Evolutionary conservation across 2,888 invertebrate genomes (phyloP), one percentile per base, ranked within the genome.

Genomic region (Volucella inflata): DNA sequence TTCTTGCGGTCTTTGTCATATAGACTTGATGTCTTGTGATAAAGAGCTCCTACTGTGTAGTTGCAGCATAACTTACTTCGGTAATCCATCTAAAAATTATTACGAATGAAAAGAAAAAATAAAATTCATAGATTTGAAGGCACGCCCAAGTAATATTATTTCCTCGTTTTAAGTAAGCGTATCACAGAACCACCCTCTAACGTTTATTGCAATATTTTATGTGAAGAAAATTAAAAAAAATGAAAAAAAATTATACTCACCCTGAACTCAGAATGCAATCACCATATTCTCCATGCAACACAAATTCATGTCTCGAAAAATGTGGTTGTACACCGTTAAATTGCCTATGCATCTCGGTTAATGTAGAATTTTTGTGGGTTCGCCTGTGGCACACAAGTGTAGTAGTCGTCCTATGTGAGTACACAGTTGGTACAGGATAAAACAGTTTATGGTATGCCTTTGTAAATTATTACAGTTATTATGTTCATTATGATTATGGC

Each of bases 391-490:
- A n/a, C 4, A 21, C 6, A 40, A 44, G 51, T 53, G 44, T 30
- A 30, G 30, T 0, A 30, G 30, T 30, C 30, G 30, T 6, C 30
- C 30, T 30, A 30, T 30, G 6, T 30, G 30, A 6, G 60, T 44
- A 75, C 44, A 72, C 55, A 62, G 62, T 78, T 79, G 79, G 79
- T 70, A 75, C 75, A 79, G 84, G 79, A 79, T 80, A 80, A 84
- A 80, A 80, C 84, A 84, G 80, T 84, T 84, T 84, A 84, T 80
- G 71, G 75, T 71, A 79, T 80, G 75, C 79, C 79, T 84, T 84
- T 84, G 79, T 76, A 80, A 80, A 80, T 84, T 67, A 84, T 84
- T 84, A 75, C 70, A 79, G 84, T 84, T 84, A 84, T 84, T 84
- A 79, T 84, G 70, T 84, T 84, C 79, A 79, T 84, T 84, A 84